These are phyloP conservation scores for Zenarchopterus dispar DNA, from an alignment of 2,797 vertebrate genomes.

Conservation along the genomic window DNA sequence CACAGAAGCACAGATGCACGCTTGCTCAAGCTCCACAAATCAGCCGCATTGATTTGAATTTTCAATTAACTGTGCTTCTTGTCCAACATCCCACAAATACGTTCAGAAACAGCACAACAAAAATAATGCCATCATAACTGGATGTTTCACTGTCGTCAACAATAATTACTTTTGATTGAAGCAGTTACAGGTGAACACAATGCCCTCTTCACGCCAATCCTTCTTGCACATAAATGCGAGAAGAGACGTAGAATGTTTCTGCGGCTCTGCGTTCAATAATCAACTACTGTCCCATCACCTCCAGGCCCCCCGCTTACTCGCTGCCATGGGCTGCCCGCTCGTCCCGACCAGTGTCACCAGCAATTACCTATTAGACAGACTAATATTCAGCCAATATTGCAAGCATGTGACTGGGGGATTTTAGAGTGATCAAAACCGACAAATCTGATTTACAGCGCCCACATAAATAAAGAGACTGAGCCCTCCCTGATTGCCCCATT, in stretches of 20 bases:
- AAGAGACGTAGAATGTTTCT: slow-evolving; percentile 5
- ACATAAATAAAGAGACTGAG: slow-evolving; percentile 81
- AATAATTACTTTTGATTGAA: slow-evolving; percentile 21
- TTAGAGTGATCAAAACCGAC: slow-evolving; percentile 85
- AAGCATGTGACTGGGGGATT: slow-evolving; percentile 77
- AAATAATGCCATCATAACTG: neutral
- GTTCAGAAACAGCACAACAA: neutral
- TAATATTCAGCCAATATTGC: slow-evolving; percentile 83
- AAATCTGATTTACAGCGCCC: slow-evolving; percentile 85
- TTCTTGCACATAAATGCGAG: neutral
- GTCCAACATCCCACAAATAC: neutral
- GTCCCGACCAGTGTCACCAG: slow-evolving; percentile 76
- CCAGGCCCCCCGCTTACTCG: slow-evolving; percentile 6
- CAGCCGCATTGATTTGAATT: slow-evolving; percentile 17
- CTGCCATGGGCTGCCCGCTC: slow-evolving; percentile 62
- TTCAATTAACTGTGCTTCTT: slow-evolving; percentile 13
- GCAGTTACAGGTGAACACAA: slow-evolving; percentile 12
- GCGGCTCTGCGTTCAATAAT: slow-evolving; percentile 30
- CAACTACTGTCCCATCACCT: slow-evolving; percentile 12
- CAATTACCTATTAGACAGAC: slow-evolving; percentile 83
- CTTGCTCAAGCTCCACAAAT: slow-evolving; percentile 21
- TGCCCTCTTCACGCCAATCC: neutral
- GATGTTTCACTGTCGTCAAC: slow-evolving; percentile 11
- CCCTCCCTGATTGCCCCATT: slow-evolving; percentile 80
- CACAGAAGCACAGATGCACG: slow-evolving; percentile 14